Conservation (phyloP, 2,113 vertebrate genomes). For the Anarrhichthys ocellatus region DNA sequence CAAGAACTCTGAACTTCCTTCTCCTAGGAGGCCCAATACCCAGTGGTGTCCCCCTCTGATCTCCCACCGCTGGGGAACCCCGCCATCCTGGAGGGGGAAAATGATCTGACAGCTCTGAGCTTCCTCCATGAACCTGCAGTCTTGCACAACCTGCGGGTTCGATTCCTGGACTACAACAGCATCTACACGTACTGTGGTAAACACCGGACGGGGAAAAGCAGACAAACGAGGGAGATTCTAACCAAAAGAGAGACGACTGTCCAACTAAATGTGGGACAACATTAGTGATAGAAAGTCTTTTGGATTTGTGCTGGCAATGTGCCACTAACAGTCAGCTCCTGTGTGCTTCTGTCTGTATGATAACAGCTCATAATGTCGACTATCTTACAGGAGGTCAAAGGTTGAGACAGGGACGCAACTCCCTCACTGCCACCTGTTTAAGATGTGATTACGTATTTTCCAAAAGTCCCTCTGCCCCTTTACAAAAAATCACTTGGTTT, state of each 20-base stretch:
- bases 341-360: slow-evolving; percentile 51
- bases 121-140: slow-evolving; percentile 86
- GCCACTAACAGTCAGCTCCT: slow-evolving; percentile 17
- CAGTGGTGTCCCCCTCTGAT: slow-evolving; percentile 56
- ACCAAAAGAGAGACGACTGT: background rate
- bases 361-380: slow-evolving; percentile 20
- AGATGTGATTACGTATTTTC: background rate
- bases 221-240: background rate
- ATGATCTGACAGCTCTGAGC: slow-evolving; percentile 84
- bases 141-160: slow-evolving; percentile 84
- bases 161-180: slow-evolving; percentile 86
- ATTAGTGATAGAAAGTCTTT: background rate
- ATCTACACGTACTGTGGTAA: slow-evolving; percentile 88
- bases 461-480: background rate
- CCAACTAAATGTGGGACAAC: background rate
- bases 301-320: background rate
- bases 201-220: background rate
- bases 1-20: background rate
- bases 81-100: slow-evolving; percentile 81
- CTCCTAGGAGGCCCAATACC: slow-evolving; percentile 69
- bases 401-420: slow-evolving; percentile 40
- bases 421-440: background rate
- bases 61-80: slow-evolving; percentile 86
- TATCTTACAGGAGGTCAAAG: slow-evolving; percentile 65
- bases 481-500: background rate